phyloP scores from a whole-genome alignment of 2,888 invertebrate species.

The Argyresthia goedartella region DNA sequence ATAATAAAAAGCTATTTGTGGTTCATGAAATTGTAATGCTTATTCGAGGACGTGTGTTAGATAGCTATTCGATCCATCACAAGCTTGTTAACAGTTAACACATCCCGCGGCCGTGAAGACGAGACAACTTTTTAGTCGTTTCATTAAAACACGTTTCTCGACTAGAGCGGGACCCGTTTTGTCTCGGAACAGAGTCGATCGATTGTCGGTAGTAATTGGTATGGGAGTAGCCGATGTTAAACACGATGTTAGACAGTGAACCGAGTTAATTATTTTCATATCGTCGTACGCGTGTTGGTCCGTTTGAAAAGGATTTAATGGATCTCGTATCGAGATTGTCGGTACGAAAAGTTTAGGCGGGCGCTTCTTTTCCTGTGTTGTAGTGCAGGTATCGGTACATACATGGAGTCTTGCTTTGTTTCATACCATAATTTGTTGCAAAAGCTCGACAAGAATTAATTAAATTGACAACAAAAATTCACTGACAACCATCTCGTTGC shows the following conservation, averaged over 20 bases:
- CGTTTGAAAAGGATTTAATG: constrained; percentile 42
- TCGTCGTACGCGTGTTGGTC: constrained; percentile 56
- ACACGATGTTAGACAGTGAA: constrained; percentile 61
- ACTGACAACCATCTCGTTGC: constrained; percentile 29
- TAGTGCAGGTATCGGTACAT: no score
- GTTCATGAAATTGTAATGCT: constrained; percentile 36
- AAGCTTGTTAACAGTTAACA: constrained; percentile 65
- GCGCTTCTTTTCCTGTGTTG: not conserved
- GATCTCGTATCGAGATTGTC: constrained; percentile 34
- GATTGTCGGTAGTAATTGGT: constrained; percentile 65
- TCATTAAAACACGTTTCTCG: constrained; percentile 34
- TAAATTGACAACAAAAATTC: not conserved
- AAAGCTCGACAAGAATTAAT: no score
- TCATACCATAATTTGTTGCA: not conserved
- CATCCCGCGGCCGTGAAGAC: constrained; percentile 31
- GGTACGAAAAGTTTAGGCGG: not conserved
- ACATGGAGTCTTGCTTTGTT: not conserved
- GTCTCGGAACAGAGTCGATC: constrained; percentile 30
- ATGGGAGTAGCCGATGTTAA: constrained; percentile 63
- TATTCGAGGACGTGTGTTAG: constrained; percentile 26
- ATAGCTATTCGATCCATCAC: constrained; percentile 57
- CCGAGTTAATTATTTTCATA: constrained; percentile 66
- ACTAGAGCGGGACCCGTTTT: constrained; percentile 53
- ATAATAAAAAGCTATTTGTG: constrained; percentile 18
- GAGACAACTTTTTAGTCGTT: constrained; percentile 18